Base-by-base conservation (phyloP, 2,888 invertebrate genomes). In the Siphlonurus alternatus region DNA sequence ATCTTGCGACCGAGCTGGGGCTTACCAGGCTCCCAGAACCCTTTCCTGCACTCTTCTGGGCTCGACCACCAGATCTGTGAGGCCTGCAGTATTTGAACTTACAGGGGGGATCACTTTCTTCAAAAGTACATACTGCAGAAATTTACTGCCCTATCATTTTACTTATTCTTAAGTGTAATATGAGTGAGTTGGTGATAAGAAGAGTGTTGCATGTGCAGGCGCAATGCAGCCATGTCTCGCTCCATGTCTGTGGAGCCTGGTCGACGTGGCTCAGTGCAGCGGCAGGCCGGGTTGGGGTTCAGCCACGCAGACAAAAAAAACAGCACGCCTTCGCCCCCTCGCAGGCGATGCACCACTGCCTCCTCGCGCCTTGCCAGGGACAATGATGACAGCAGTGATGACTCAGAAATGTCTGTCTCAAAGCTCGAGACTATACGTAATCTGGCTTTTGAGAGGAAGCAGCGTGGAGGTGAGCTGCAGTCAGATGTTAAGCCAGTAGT, bases 351-450 rank as follows among this genome's bases (percentile, higher is more conserved):
- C 38, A 15, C 38, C 7, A 38, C 38, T 38, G 38, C 38, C 7
- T 10, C 38, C 15, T 10, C 38, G 5, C 38, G 38, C 15, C 15
- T 38, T 38, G 38, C 38, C 15, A 5, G 15, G 5, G 38, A 38
- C 38, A 38, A 38, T 20, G 63, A 64, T 25, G 63, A 65, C 64
- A 65, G 66, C 61, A 67, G 64, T 18, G 81, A 80, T 64, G 84
- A 84, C 64, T 85, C 85, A 63, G 84, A 85, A 71, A 81, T 86
- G 66, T 85, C 83, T 69, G 80, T 82, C 64, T 83, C 84, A 1
- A 87, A 87, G 72, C 74, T 86, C 62, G 82, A 83, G 71, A 81
- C 81, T 5, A 86, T 86, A 69, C 78, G 83, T 61, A 79, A 82
- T 72, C 82, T 83, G 71, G 85, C 83, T 1, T 79, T 79, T 18